Conservation (phyloP, 2,797 vertebrate genomes). For the Hapalemur alaotrensis region DNA sequence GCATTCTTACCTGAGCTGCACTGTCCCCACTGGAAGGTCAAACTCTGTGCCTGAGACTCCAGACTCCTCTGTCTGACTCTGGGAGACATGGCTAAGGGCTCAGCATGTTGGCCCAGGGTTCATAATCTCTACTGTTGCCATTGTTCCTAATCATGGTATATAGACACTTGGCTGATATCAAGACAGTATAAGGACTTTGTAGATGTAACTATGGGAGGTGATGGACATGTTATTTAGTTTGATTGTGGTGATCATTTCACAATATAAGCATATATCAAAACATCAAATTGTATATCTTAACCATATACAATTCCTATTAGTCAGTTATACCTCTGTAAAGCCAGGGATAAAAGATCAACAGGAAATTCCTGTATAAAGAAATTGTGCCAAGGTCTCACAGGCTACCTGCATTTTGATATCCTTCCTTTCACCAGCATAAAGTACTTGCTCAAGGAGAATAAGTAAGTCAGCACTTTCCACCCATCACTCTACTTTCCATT, state of each 20-base stretch:
- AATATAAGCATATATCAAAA: background rate
- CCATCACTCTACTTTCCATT: background rate
- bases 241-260: background rate
- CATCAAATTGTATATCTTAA: background rate
- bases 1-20: background rate
- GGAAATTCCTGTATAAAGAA: background rate
- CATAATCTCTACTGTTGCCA: background rate
- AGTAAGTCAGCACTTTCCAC: background rate
- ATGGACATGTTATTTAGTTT: background rate
- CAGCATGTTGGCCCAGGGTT: background rate
- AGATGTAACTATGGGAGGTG: background rate
- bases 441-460: background rate
- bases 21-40: background rate
- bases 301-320: no score
- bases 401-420: background rate
- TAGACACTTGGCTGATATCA: background rate
- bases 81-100: background rate
- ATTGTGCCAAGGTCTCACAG: background rate
- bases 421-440: background rate
- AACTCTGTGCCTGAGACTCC: background rate
- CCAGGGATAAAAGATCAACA: background rate
- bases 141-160: background rate
- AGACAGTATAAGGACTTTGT: background rate
- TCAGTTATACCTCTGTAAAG: background rate
- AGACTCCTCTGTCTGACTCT: background rate